Conservation (phyloP, 2,113 vertebrate species). For the Bucco capensis region DNA sequence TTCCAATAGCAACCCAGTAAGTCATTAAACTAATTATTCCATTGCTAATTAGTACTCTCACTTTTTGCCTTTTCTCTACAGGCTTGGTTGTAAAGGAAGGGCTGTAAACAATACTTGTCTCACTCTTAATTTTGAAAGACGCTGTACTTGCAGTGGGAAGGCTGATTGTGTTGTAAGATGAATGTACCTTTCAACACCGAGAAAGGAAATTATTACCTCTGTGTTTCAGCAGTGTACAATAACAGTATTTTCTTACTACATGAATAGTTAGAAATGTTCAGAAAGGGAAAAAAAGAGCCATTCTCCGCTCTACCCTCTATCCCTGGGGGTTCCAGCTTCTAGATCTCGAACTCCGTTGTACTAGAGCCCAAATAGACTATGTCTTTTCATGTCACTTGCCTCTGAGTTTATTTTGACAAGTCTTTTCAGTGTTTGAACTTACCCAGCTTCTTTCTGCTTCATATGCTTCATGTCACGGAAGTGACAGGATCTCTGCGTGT, state of each 20-base stretch:
- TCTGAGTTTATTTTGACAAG: neutral
- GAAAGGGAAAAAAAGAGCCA: neutral
- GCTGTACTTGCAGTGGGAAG: neutral
- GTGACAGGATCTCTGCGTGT: neutral
- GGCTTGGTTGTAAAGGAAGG: neutral
- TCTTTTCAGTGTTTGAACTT: neutral
- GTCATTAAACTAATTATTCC: neutral
- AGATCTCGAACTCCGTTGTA: neutral
- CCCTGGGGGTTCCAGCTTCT: neutral
- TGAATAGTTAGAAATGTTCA: neutral
- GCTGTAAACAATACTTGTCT: neutral
- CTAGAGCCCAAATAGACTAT: neutral
- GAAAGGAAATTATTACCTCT: neutral
- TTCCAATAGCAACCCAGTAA: neutral
- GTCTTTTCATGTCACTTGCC: neutral
- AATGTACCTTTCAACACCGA: neutral
- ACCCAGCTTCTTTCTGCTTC: neutral
- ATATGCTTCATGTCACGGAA: neutral
- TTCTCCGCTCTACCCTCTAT: rapidly evolving
- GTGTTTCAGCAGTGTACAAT: neutral
- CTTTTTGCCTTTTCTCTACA: neutral
- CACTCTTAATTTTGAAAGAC: neutral
- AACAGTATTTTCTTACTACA: neutral
- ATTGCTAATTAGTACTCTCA: neutral
- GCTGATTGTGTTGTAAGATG: neutral